These are phyloP conservation scores for Syncerus caffer DNA, from an alignment of 2,797 vertebrate species.

Conservation along the genomic window DNA sequence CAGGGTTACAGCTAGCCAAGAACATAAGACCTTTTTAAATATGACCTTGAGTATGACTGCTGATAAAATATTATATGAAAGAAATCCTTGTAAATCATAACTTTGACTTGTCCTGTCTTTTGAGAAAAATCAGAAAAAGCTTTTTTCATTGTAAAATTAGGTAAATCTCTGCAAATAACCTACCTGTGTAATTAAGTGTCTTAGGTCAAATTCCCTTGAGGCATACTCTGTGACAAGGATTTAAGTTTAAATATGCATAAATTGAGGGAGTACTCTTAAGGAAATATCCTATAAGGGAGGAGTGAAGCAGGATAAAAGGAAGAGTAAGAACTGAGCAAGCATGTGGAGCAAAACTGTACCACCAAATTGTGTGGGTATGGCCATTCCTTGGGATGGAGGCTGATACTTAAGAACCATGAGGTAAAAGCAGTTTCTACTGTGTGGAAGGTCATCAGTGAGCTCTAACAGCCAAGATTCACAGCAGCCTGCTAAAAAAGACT, in stretches of 20 bases:
- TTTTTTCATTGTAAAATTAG: conserved; percentile 9
- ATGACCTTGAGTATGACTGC: conserved; percentile 9
- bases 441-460: not conserved
- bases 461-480: not conserved
- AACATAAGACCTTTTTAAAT: not conserved
- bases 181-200: conserved; percentile 11
- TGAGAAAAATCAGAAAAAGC: not conserved
- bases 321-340: not conserved
- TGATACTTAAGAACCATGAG: not conserved
- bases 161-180: conserved; percentile 8
- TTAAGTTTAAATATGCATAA: conserved; percentile 4
- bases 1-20: not conserved
- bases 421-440: not conserved
- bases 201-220: conserved; percentile 13
- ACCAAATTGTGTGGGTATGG: not conserved
- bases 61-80: conserved; percentile 20
- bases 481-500: not conserved
- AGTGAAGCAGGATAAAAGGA: not conserved
- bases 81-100: not conserved
- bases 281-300: not conserved
- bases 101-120: not conserved
- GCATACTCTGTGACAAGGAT: not conserved
- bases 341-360: not conserved
- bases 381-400: not conserved
- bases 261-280: not conserved